Conservation (phyloP, 2,888 invertebrate species). For the Nectonema munidae region DNA sequence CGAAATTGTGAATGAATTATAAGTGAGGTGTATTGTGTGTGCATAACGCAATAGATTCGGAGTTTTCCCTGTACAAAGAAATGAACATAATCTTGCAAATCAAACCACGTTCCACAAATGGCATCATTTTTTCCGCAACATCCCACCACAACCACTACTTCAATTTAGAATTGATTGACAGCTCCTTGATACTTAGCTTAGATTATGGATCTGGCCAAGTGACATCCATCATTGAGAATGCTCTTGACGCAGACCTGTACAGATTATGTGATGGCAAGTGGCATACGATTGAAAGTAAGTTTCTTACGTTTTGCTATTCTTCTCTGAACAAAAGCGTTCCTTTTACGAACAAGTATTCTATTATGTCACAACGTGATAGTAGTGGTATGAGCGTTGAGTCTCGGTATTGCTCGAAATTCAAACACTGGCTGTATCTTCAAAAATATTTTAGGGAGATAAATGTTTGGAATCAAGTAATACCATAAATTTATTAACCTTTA, state of each 20-base stretch:
- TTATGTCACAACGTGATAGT: too few relatives aligned
- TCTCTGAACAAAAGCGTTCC: background rate
- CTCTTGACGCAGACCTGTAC: conserved; percentile 29
- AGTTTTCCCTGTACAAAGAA: conserved; percentile 42
- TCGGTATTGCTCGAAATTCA: too few relatives aligned
- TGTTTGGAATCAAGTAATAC: too few relatives aligned
- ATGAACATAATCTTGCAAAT: conserved; percentile 50
- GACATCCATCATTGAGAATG: conserved; percentile 39
- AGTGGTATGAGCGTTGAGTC: too few relatives aligned
- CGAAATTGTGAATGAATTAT: too few relatives aligned
- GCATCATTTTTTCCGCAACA: conserved; percentile 40
- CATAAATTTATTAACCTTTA: too few relatives aligned
- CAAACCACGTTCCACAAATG: conserved; percentile 46
- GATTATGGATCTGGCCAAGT: conserved; percentile 50
- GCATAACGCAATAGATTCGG: too few relatives aligned
- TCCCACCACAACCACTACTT: conserved; percentile 34
- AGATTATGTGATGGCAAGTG: conserved; percentile 71
- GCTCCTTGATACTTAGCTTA: conserved; percentile 44
- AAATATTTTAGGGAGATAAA: too few relatives aligned
- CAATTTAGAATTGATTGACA: conserved; percentile 51
- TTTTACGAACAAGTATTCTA: too few relatives aligned
- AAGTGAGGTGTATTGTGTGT: too few relatives aligned
- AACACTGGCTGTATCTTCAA: too few relatives aligned
- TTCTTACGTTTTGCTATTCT: background rate
- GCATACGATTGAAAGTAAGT: conserved; percentile 38